These are phyloP conservation scores for Blastomussa wellsi DNA, from an alignment of 92 coral and sea anemone species.

Conservation along the genomic window DNA sequence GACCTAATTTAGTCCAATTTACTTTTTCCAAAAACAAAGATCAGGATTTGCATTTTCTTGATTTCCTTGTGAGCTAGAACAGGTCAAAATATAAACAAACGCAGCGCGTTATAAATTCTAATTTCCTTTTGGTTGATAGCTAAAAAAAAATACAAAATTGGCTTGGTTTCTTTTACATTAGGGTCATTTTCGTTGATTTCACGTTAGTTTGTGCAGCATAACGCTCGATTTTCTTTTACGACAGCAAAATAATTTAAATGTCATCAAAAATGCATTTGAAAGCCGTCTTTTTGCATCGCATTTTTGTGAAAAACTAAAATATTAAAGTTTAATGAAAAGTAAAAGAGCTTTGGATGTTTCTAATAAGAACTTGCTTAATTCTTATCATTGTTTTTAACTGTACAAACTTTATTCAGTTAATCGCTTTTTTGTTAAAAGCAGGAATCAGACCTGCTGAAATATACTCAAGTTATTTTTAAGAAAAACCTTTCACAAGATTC, in stretches of 20 bases:
- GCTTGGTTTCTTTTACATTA: neutral
- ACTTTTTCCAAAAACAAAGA: neutral
- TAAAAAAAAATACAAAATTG: neutral
- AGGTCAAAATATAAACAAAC: neutral
- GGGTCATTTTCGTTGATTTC: neutral
- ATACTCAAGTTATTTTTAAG: neutral
- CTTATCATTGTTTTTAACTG: neutral
- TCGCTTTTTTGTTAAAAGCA: conserved; percentile 4
- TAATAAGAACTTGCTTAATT: conserved; percentile 11
- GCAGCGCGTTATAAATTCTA: neutral
- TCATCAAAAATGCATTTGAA: neutral
- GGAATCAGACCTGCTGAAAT: neutral
- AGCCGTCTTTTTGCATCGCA: neutral
- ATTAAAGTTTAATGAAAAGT: neutral
- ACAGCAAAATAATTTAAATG: too few relatives aligned
- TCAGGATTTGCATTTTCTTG: neutral
- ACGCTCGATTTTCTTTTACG: neutral
- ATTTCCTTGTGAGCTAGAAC: neutral
- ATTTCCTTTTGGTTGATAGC: neutral
- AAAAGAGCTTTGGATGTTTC: neutral
- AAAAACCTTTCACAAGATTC: neutral
- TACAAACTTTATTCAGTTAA: neutral
- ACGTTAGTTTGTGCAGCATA: neutral
- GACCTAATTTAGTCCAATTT: neutral
- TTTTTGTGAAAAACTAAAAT: neutral